These are phyloP conservation scores for Dendrolimus punctatus DNA, from an alignment of 1,140 invertebrate species.

Conservation along the genomic window DNA sequence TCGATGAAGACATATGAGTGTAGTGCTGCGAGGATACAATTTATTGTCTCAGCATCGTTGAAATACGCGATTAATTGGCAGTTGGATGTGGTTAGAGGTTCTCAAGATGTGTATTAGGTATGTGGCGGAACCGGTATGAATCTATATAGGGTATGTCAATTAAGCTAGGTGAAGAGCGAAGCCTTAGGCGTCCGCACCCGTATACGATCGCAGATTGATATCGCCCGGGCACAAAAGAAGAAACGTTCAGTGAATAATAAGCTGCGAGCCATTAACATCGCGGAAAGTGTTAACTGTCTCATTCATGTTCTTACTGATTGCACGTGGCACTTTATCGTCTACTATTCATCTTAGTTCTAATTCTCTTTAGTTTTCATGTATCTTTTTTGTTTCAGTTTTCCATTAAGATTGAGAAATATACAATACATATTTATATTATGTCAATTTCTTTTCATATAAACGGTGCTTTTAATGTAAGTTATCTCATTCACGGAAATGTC, in stretches of 20 bases:
- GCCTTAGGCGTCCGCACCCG: conserved; percentile 29
- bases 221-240: conserved; percentile 32
- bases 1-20: too few species aligned
- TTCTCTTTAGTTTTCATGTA: too few species aligned
- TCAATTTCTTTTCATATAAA: too few species aligned
- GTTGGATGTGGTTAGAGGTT: conserved; percentile 33
- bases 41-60: too few species aligned
- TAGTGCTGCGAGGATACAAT: too few species aligned
- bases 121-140: conserved; percentile 22
- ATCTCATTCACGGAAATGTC: too few species aligned
- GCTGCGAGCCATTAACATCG: conserved; percentile 10
- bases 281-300: not conserved
- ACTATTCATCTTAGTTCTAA: too few species aligned
- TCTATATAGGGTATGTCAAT: conserved; percentile 36
- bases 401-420: too few species aligned
- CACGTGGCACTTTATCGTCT: too few species aligned
- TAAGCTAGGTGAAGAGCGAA: conserved; percentile 28
- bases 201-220: conserved; percentile 36
- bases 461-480: too few species aligned
- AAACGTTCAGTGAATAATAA: conserved; percentile 33
- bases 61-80: conserved; percentile 38
- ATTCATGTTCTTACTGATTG: not conserved
- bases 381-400: too few species aligned
- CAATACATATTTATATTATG: too few species aligned
- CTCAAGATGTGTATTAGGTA: conserved; percentile 32